A percentile compares a stretch with the other conserved stretches of the same genome.
Conservation (phyloP, 2,113 vertebrate genomes). For the Salvelinus alpinus region DNA sequence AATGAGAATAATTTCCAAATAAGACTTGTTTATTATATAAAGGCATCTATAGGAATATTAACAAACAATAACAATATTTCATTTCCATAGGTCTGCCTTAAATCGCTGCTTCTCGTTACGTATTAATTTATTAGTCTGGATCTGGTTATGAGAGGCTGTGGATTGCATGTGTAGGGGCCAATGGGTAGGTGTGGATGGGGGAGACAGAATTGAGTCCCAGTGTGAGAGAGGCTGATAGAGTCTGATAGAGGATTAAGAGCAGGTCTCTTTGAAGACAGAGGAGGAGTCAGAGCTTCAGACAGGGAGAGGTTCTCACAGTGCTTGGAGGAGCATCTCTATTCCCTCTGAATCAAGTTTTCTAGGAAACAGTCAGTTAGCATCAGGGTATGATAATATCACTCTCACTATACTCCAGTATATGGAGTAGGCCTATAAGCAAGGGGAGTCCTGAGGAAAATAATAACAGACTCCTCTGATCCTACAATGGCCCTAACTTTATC, state of each 20-base stretch:
- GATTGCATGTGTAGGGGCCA: constrained; percentile 9
- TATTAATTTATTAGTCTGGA: constrained; percentile 13
- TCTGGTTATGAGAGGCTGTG: neutral
- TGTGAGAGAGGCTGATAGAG: constrained; percentile 24
- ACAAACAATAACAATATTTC: neutral
- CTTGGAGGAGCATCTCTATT: constrained; percentile 32
- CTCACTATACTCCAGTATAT: neutral
- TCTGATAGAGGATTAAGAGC: constrained; percentile 46
- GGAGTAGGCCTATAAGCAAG: neutral
- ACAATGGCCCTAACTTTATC: neutral
- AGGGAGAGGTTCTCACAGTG: constrained; percentile 8
- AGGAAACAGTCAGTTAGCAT: constrained; percentile 19
- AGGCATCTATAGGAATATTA: neutral
- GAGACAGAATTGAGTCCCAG: constrained; percentile 39
- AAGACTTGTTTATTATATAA: neutral
- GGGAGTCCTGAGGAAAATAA: neutral
- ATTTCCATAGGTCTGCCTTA: neutral
- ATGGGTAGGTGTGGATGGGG: constrained; percentile 9
- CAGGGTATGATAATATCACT: neutral
- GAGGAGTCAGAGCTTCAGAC: constrained; percentile 24
- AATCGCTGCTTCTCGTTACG: neutral
- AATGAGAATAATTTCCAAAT: neutral
- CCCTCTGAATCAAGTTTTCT: constrained; percentile 14
- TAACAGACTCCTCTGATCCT: neutral
- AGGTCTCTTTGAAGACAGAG: constrained; percentile 42